Conservation (phyloP, 2,888 invertebrate genomes). For the Meliscaeva auricollis region DNA sequence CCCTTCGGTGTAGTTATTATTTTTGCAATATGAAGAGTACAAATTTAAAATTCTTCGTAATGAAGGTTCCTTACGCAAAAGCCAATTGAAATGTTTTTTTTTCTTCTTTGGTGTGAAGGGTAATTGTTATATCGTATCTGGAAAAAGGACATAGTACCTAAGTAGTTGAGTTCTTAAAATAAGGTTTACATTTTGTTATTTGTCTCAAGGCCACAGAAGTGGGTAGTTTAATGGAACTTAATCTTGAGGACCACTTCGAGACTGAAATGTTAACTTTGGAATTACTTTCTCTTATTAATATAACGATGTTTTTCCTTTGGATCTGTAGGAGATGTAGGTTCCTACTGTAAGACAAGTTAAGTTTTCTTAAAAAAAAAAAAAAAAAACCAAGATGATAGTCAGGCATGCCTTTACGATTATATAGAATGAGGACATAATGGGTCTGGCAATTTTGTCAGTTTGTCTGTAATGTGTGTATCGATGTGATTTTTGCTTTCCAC, state of each 20-base stretch:
- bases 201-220: conserved; percentile 19
- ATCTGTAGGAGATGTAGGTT: not conserved
- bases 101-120: not conserved
- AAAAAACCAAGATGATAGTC: too few relatives aligned
- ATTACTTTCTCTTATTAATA: conserved; percentile 8
- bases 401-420: too few relatives aligned
- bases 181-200: not conserved
- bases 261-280: conserved; percentile 7
- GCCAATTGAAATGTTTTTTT: conserved; percentile 1
- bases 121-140: not conserved
- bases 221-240: not conserved
- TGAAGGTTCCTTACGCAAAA: conserved; percentile 46
- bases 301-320: not conserved
- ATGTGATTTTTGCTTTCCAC: too few relatives aligned
- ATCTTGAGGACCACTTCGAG: not conserved
- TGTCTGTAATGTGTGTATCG: too few relatives aligned
- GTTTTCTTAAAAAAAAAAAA: too few relatives aligned
- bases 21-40: not conserved
- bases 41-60: conserved; percentile 45
- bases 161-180: not conserved
- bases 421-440: too few relatives aligned
- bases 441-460: too few relatives aligned
- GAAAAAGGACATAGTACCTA: conserved; percentile 6
- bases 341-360: too few relatives aligned
- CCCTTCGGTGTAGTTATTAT: not conserved